Evolutionary conservation across 2,113 vertebrate genomes (phyloP).

Genomic region (Tor tambroides): DNA sequence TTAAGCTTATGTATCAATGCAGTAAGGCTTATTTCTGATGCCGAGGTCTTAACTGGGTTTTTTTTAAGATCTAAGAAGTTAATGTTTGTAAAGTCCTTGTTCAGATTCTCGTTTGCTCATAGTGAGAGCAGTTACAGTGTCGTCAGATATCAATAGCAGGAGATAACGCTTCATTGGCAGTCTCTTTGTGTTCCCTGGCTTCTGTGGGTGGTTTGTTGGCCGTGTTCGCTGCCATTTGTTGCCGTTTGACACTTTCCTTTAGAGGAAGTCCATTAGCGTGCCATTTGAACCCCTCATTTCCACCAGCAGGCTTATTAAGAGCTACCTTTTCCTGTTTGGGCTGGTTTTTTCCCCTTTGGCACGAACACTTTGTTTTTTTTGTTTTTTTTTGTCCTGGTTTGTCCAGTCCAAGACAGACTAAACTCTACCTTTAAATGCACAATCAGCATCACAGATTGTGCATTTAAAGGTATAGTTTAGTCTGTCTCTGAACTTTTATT

Average conservation of each 20-base stretch:
- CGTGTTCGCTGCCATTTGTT: slow-evolving; percentile 4
- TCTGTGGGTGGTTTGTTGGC: slow-evolving; percentile 17
- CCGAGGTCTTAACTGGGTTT: too few species aligned
- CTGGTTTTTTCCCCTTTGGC: not conserved
- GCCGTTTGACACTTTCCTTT: slow-evolving; percentile 32
- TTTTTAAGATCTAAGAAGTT: not conserved
- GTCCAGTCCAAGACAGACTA: not conserved
- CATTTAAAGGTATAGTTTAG: too few species aligned
- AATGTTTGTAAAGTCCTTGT: not conserved
- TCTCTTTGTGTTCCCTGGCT: slow-evolving; percentile 18
- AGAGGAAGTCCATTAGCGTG: slow-evolving; percentile 54
- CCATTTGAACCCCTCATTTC: slow-evolving; percentile 50
- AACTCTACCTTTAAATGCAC: not conserved
- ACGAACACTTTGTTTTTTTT: not conserved
- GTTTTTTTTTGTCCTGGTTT: not conserved
- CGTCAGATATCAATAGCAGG: slow-evolving; percentile 7
- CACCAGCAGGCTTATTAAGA: slow-evolving; percentile 34
- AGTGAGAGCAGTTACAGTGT: not conserved
- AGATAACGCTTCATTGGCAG: not conserved
- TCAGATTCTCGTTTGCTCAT: not conserved
- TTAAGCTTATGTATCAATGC: not conserved
- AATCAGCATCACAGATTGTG: not conserved
- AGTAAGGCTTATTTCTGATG: not conserved
- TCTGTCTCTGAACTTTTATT: not conserved
- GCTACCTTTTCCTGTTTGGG: slow-evolving; percentile 48